Evolutionary conservation across 2,113 vertebrate genomes (phyloP), one percentile per base, ranked within the genome.

Genomic region (Halichoeres trimaculatus): DNA sequence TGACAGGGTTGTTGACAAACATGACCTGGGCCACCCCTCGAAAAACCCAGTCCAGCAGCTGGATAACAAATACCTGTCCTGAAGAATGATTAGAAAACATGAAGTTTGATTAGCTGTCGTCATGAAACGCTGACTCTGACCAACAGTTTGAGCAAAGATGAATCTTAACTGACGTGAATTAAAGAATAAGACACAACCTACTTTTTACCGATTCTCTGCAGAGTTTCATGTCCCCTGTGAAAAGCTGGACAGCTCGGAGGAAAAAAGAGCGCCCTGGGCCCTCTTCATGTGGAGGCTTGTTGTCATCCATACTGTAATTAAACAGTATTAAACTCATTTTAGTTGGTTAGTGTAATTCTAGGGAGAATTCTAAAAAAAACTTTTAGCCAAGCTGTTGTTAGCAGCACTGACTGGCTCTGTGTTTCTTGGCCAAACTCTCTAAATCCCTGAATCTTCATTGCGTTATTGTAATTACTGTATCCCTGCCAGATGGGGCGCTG

Each of bases 1-100:
- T 95, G 66, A 96, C 74, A 1, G 95, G 94, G 26, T 94, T 96
- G 90, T 91, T 96, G 66, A 96, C 92, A 40, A 96, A 96, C 93
- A 95, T 94, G 88, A 96, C 96, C 85, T 96, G 95, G 3, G 95
- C 94, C 0, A 85, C 85, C 9, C 93, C 95, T 53, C 95, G 91
- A 45, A 95, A 76, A 51, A 93, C 83, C 94, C 94, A 94, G 84
- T 96, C 95, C 0, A 94, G 51, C 65, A 96, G 93, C 78, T 94
- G 95, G 76, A 96, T 76, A 22, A 83, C 3, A 0, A 94, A 41
- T 23, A 85, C 89, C 60, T 95, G 95, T 72, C 90, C 95, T 96
- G 90, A 16, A 89, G 91, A 5, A 35, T 17, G 55, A 8, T 8
- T 17, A 26, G 22, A 45, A 16, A 16, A 17, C 7, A 17, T 45